Percentiles rank a stretch among this genome's conserved stretches.
These are phyloP conservation scores for Drosophila lacicola DNA, from an alignment of 2,888 invertebrate genomes.

Conservation along the genomic window DNA sequence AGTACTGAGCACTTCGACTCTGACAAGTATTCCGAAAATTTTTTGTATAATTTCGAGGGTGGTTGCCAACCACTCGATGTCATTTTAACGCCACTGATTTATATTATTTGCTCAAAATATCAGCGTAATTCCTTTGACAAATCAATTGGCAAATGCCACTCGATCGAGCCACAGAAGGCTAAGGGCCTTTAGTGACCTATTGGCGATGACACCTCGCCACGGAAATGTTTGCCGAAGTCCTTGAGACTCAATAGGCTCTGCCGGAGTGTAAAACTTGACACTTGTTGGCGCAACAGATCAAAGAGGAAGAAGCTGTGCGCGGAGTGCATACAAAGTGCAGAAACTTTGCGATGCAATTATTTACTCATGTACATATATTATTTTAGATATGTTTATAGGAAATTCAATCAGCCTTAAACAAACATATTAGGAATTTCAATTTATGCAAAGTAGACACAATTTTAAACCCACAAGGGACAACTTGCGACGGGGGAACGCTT, in stretches of 20 bases:
- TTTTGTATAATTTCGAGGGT: constrained; percentile 39
- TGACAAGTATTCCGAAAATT: constrained; percentile 20
- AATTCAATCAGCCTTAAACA: constrained; percentile 37
- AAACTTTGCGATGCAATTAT: constrained; percentile 13
- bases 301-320: constrained; percentile 38
- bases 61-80: constrained; percentile 69
- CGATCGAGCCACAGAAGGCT: constrained; percentile 57
- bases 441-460: constrained; percentile 37
- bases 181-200: constrained; percentile 55
- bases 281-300: constrained; percentile 69
- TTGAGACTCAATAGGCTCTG: constrained; percentile 41
- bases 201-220: constrained; percentile 53
- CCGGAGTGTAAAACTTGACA: constrained; percentile 38
- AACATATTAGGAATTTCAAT: constrained; percentile 20
- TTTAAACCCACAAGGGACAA: constrained; percentile 27
- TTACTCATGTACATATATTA: neutral
- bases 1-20: constrained; percentile 10
- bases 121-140: constrained; percentile 76
- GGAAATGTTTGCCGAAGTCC: constrained; percentile 50
- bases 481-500: neutral
- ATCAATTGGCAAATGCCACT: constrained; percentile 66
- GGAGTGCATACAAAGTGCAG: neutral
- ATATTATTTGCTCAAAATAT: constrained; percentile 70
- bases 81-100: constrained; percentile 70
- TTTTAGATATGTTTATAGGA: neutral